Base-by-base conservation (phyloP, 2,797 vertebrate species). In the Peromyscus eremicus region DNA sequence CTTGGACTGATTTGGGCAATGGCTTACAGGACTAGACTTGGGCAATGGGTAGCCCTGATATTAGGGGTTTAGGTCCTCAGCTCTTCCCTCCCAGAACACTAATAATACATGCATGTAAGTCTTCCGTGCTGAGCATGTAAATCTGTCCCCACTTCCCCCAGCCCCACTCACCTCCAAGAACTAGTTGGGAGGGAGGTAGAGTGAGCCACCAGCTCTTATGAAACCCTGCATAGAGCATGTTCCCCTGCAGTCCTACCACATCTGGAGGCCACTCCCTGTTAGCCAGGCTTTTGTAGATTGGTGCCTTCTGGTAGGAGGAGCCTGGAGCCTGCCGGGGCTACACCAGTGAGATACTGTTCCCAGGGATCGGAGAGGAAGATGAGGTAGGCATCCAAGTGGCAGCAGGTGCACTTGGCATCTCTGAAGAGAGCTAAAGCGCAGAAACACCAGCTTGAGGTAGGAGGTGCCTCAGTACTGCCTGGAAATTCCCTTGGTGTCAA, bases 71-170 rank as follows among this genome's bases (percentile, higher is more conserved):
- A 29, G 32, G 70, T 6, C 25, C 10, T 55, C 25, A 25, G 32
- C n/a, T n/a, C 43, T n/a, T 49, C 84, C 40, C 37, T 29, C 4
- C 8, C 32, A 46, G 32, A 32, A 62, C 12, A 16, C 5, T 49
- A 46, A 34, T n/a, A 75, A 80, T 55, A 27, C 8, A 5, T 1
- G 8, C 3, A 2, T 16, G 21, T 27, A 14, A 1, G 1, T 23
- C 73, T 71, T 62, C 43, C n/a, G 52, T 76, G 64, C 75, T 13
- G 27, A n/a, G 76, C 10, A 70, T 16, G 21, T 46, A 11, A 66
- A 21, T 57, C 40, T 43, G 62, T 66, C 43, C 14, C 60, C 34
- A 76, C 37, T 34, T 46, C 12, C 43, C 13, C 46, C 3, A 32
- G 17, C 3, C 57, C 21, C 75, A 1, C 21, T 29, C 1, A 16